Base-by-base conservation (phyloP, 2,888 invertebrate genomes). In the Anoplius nigerrimus region DNA sequence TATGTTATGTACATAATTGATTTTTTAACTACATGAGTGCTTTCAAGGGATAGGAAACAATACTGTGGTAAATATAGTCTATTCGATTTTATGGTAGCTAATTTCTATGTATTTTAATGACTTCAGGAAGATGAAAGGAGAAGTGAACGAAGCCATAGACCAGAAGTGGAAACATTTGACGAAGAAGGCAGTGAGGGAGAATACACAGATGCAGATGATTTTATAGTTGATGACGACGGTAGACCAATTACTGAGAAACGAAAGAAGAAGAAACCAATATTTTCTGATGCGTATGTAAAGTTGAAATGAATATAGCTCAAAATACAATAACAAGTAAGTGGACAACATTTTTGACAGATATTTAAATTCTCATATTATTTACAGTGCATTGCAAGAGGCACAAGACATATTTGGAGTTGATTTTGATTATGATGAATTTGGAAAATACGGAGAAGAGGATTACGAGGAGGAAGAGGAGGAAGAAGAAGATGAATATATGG, bases 381-480 rank as follows among this genome's bases (percentile, higher is more conserved):
- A 15, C 76, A 95, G 94, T 13, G 96, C 96, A 0, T 90, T 98
- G 18, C 98, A 98, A 92, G 97, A 99, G 89, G 99, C 99, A 62
- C 98, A 98, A 89, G 99, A 99, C 87, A 98, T 99, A 76, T 99
- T 99, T 87, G 99, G 99, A 27, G 98, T 98, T n/a, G 99, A 99
- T 88, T 98, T 99, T 89, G 98, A 97, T 85, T 97, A 95, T 85
- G 96, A 96, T 69, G 97, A 97, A 78, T 95, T 97, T 89, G 93
- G 94, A 62, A 95, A 95, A 84, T 95, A 95, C 84, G 96, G 94
- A 5, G 95, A 96, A 62, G 96, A 96, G 75, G 95, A 95, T 71
- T 95, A 96, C 81, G 94, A 94, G 62, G 95, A 95, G 58, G 95
- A 95, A 34, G 95, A 95, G 1, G 95, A 95, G 11, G 95, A 95